Percentiles rank a stretch among this genome's conserved stretches.
phyloP scores from a whole-genome alignment of 2,888 invertebrate species.

The Sarcophaga carnaria region DNA sequence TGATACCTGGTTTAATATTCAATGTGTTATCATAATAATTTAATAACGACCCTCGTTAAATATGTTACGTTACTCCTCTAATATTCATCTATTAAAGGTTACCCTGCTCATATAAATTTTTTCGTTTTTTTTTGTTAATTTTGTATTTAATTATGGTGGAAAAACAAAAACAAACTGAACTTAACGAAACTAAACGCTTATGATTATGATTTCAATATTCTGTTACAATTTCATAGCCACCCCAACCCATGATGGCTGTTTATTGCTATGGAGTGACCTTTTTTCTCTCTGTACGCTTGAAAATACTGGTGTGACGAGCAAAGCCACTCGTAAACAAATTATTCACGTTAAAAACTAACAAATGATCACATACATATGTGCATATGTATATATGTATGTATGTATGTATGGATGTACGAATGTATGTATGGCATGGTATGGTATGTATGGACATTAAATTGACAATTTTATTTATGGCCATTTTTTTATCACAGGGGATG shows the following conservation, averaged over 20 bases:
- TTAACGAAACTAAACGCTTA: background rate
- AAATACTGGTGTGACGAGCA: constrained; percentile 21
- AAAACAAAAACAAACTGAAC: constrained; percentile 34
- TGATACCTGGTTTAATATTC: too few species aligned
- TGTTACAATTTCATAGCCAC: constrained; percentile 47
- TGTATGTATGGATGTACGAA: background rate
- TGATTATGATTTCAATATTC: constrained; percentile 43
- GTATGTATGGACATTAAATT: constrained; percentile 25
- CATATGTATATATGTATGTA: background rate
- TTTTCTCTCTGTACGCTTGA: constrained; percentile 8
- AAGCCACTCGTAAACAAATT: constrained; percentile 66
- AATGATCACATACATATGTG: constrained; percentile 51
- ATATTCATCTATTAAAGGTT: constrained; percentile 52
- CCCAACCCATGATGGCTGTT: constrained; percentile 14
- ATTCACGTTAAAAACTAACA: constrained; percentile 56
- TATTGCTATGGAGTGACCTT: constrained; percentile 36
- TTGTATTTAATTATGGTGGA: constrained; percentile 64
- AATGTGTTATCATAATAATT: too few species aligned
- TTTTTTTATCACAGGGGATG: constrained; percentile 51
- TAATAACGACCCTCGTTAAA: constrained; percentile 25
- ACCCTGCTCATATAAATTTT: constrained; percentile 42
- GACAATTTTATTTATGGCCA: constrained; percentile 64
- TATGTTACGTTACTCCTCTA: constrained; percentile 30
- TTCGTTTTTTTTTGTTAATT: background rate
- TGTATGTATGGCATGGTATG: background rate